Base-by-base conservation (phyloP, 2,888 invertebrate species). In the Chloromyia formosa region DNA sequence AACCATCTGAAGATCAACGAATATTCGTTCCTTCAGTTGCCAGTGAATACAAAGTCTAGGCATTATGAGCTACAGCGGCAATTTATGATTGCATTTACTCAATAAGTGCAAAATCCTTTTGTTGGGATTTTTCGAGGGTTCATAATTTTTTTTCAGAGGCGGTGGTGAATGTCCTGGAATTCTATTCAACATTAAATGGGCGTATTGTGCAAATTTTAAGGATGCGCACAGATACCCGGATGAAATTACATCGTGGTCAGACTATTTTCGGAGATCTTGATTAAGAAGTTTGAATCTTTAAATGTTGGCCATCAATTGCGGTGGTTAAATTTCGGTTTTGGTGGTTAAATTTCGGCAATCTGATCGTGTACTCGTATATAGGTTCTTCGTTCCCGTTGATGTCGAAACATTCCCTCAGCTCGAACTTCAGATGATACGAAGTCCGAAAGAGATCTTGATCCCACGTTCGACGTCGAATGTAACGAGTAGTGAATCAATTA, bases 71-170 rank as follows among this genome's bases (percentile, higher is more conserved):
- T 35, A 4, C 7, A 7, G 27, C 27, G 7, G 27, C 27, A 35
- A 71, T 71, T 58, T 71, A 71, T 71, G 71, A 20, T 58, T 71
- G 58, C 71, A 71, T 27, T 56, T 71, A 58, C 35, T 58, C 56
- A 58, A 71, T 71, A 18, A 71, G 40, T 58, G 56, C 71, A 71
- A 40, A 56, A 20, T 40, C 20, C 40, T 40, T 71, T 71, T 56
- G 35, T 42, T 22, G 10, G 16, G 42, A 22, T 66, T 20, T 18
- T 45, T 66, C 1, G 42, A 10, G 40, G 45, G 23, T n/a, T 49
- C 3, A 49, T 3, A 2, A 2, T n/a, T n/a, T 49, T 12, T 49
- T 12, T n/a, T 5, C 16, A 49, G 27, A 35, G n/a, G 49, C 14
- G 16, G 2, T n/a, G 12, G 49, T 49, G n/a, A n/a, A n/a, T n/a